Evolutionary conservation across 2,113 vertebrate species (phyloP), one percentile per base, ranked within the genome.

Genomic region (Oryzias curvinotus): DNA sequence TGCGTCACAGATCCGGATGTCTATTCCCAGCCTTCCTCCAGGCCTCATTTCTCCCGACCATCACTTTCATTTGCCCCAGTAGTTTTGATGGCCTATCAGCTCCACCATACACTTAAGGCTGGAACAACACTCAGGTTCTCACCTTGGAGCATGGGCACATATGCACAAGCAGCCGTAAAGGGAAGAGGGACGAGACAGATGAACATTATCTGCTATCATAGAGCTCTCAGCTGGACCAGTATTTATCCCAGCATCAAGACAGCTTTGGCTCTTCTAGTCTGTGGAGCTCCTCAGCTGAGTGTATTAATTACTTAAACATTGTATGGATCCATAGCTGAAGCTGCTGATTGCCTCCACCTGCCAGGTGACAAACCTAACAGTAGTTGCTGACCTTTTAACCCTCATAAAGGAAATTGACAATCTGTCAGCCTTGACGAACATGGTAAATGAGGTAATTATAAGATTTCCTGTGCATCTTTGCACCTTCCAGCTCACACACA

Each of bases 321-420:
- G 65, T 79, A 87, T 85, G 70, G 79, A 87, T 85, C 63, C 52
- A 44, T 60, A 41, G 72, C 78, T 76, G 47, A 71, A 67, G 65
- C 55, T 23, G 49, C 80, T 81, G 77, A 87, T 84, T 83, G 68
- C 71, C 71, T 78, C 80, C 71, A 62, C 63, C 80, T 64, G 49
- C 18, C 18, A 21, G 67, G 41, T 60, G 75, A 81, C 88, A 73
- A 61, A 52, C 54, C 52, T 86, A 85, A 90, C 89, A 80, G 80
- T 72, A 57, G 81, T 47, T 74, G 83, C 89, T 91, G 90, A 89
- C 83, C 85, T 89, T 79, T 77, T 77, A 84, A 74, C 65, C 57
- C 82, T 70, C 61, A 78, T 84, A 81, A 88, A 85, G 56, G 76
- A 80, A 86, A 90, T 86, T 80, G 87, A 88, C 85, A 81, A 73